These are phyloP conservation scores for Tetraneura akinire DNA, from an alignment of 1,140 invertebrate genomes.

Conservation along the genomic window DNA sequence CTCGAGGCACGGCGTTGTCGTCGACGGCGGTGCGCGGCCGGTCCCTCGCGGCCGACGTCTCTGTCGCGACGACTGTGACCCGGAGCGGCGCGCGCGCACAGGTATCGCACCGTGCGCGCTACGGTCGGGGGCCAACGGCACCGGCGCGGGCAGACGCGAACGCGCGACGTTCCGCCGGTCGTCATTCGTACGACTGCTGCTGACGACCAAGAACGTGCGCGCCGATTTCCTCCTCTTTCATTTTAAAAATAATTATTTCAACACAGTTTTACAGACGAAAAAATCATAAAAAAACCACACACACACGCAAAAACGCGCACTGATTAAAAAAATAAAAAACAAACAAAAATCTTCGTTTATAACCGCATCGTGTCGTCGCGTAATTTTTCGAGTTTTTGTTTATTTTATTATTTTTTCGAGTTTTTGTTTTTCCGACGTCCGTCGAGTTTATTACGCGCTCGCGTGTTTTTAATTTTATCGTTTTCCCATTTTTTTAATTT, in stretches of 20 bases:
- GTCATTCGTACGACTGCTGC: slow-evolving; percentile 45
- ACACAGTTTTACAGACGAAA: too few species aligned
- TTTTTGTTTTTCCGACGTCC: too few species aligned
- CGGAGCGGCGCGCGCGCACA: slow-evolving; percentile 37
- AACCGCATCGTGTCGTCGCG: neutral
- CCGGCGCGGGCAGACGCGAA: neutral
- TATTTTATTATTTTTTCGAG: neutral
- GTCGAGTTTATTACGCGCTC: too few species aligned
- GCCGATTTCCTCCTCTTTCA: neutral
- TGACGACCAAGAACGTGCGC: neutral
- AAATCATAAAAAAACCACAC: too few species aligned
- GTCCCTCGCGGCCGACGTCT: neutral
- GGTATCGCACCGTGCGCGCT: slow-evolving; percentile 47
- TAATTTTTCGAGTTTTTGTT: neutral
- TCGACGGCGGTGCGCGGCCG: neutral
- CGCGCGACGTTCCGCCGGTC: slow-evolving; percentile 28
- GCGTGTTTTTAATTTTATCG: neutral
- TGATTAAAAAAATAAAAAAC: too few species aligned
- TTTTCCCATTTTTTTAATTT: too few species aligned
- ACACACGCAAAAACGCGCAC: too few species aligned
- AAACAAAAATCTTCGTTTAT: too few species aligned
- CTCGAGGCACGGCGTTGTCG: neutral
- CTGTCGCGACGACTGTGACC: neutral
- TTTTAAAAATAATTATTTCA: too few species aligned
- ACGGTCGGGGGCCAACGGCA: neutral